Conservation (phyloP, 2,113 vertebrate genomes). For the Gobius niger region DNA sequence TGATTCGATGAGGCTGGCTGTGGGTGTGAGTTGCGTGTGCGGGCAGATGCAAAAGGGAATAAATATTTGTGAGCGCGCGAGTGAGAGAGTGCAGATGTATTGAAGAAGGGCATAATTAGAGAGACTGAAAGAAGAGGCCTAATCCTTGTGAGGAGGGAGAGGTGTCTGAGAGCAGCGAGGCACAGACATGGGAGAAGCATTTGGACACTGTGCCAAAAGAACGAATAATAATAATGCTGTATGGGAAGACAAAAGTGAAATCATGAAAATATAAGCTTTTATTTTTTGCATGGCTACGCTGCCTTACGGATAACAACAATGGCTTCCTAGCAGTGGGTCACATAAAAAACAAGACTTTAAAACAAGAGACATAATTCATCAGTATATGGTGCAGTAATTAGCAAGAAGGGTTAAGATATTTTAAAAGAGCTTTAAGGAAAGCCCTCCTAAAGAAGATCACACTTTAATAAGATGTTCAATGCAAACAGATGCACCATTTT, state of each 20-base stretch:
- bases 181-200: constrained; percentile 30
- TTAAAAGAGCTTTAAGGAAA: not conserved
- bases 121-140: constrained; percentile 57
- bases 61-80: constrained; percentile 32
- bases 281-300: not conserved
- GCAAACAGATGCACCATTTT: not conserved
- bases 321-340: not conserved
- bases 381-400: not conserved
- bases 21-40: constrained; percentile 23
- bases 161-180: constrained; percentile 43
- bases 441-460: too few species aligned
- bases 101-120: constrained; percentile 67
- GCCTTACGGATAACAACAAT: not conserved
- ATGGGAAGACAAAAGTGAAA: not conserved
- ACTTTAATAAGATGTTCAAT: too few species aligned
- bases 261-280: not conserved
- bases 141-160: constrained; percentile 63
- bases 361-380: not conserved
- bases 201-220: constrained; percentile 7
- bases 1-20: constrained; percentile 57
- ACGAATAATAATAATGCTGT: not conserved
- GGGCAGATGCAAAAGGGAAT: constrained; percentile 45
- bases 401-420: not conserved
- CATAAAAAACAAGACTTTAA: not conserved
- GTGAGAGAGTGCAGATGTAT: constrained; percentile 50